These are phyloP conservation scores for Linepithema humile DNA, from an alignment of 1,140 invertebrate genomes.

Conservation along the genomic window DNA sequence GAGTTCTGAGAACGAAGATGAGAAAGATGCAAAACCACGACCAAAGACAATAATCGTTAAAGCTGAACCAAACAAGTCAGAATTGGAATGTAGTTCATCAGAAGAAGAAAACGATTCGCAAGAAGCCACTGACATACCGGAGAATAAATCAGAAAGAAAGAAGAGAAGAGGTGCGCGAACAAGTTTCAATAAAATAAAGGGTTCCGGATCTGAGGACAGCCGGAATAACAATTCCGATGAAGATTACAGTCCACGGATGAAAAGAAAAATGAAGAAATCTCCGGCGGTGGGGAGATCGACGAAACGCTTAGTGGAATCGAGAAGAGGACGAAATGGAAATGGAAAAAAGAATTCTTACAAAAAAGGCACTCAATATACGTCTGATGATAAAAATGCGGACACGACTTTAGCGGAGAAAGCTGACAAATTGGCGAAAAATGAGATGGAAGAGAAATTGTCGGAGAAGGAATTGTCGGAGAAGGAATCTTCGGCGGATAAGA, in stretches of 20 bases:
- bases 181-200: conserved; percentile 68
- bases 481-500: conserved; percentile 43
- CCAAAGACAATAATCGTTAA: conserved; percentile 81
- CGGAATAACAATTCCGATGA: conserved; percentile 75
- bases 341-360: conserved; percentile 45
- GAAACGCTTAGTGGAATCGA: conserved; percentile 48
- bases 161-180: conserved; percentile 66
- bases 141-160: conserved; percentile 56
- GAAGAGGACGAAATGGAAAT: conserved; percentile 61
- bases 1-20: conserved; percentile 74
- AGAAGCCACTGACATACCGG: background rate
- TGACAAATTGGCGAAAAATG: conserved; percentile 31
- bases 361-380: conserved; percentile 21
- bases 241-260: conserved; percentile 79
- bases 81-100: conserved; percentile 78
- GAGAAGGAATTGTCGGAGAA: conserved; percentile 5
- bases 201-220: conserved; percentile 75
- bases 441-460: conserved; percentile 18
- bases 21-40: conserved; percentile 69
- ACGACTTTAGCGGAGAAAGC: background rate
- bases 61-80: conserved; percentile 79
- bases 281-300: conserved; percentile 65
- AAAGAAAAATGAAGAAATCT: conserved; percentile 74
- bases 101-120: conserved; percentile 72
- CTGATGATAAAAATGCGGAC: conserved; percentile 44